These are phyloP conservation scores for Rhea pennata DNA, from an alignment of 2,113 vertebrate species.

Conservation along the genomic window DNA sequence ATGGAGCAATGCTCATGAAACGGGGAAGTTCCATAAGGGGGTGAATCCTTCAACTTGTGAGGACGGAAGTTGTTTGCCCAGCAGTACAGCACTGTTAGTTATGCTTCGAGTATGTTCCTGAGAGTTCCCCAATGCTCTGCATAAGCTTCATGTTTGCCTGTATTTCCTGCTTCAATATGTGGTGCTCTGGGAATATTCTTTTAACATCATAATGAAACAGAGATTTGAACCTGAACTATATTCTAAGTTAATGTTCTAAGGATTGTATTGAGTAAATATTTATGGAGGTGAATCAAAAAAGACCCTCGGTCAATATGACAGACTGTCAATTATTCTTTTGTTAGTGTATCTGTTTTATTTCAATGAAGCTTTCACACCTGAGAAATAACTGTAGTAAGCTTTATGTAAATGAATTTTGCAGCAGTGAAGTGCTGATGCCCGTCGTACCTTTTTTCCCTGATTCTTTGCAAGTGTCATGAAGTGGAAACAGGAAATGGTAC, in stretches of 20 bases:
- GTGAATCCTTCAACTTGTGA: background rate
- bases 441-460: background rate
- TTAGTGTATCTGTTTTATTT: slow-evolving; percentile 27
- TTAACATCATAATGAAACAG: background rate
- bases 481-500: background rate
- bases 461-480: background rate
- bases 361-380: background rate
- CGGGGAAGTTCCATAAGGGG: background rate
- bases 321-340: background rate
- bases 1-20: background rate
- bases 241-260: slow-evolving; percentile 25
- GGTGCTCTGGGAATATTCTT: background rate
- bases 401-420: slow-evolving; percentile 2
- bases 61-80: background rate
- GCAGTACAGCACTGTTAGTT: background rate
- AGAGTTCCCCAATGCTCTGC: background rate
- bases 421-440: background rate
- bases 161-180: background rate
- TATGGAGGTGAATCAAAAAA: slow-evolving; percentile 26
- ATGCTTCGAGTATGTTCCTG: background rate
- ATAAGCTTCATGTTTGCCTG: background rate
- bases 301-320: background rate
- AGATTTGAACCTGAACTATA: slow-evolving; percentile 15
- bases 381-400: background rate
- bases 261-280: slow-evolving; percentile 44